Evolutionary conservation across 2,888 invertebrate species (phyloP).

Genomic region (Diarsia dahlii): DNA sequence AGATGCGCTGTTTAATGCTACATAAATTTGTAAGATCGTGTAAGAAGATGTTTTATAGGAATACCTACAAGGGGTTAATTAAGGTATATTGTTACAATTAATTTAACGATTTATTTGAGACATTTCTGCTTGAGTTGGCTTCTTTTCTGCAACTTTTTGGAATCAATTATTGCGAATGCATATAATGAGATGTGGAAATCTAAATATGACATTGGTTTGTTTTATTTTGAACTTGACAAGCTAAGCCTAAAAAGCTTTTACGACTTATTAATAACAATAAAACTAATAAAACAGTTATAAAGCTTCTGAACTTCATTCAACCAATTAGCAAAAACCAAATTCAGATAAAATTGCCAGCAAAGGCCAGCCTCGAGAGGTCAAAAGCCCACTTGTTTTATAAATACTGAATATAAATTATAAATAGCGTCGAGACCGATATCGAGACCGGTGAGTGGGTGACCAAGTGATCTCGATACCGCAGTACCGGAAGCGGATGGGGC

Average conservation of each 20-base stretch:
- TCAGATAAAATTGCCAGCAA: conserved; percentile 27
- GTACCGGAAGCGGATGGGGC: conserved; percentile 69
- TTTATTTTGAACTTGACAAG: not conserved
- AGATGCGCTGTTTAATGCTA: not conserved
- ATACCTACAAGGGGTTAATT: no score
- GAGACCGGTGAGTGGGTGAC: conserved; percentile 38
- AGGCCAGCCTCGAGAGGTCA: conserved; percentile 43
- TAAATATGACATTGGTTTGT: not conserved
- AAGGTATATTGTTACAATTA: not conserved
- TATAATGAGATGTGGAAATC: not conserved
- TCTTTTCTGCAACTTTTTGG: not conserved
- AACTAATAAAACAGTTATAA: conserved; percentile 26
- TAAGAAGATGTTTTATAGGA: not conserved
- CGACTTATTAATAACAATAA: not conserved
- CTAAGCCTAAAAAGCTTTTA: not conserved
- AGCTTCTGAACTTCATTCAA: conserved; percentile 13
- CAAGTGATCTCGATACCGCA: conserved; percentile 52
- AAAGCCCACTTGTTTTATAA: conserved; percentile 37
- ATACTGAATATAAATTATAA: conserved; percentile 33
- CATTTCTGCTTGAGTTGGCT: conserved; percentile 1
- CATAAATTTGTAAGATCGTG: not conserved
- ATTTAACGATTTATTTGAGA: not conserved
- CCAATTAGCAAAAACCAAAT: conserved; percentile 36
- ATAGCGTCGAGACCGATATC: conserved; percentile 30
- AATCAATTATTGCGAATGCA: not conserved